phyloP scores from a whole-genome alignment of 2,888 invertebrate genomes.

The Alloplasta piceator region DNA sequence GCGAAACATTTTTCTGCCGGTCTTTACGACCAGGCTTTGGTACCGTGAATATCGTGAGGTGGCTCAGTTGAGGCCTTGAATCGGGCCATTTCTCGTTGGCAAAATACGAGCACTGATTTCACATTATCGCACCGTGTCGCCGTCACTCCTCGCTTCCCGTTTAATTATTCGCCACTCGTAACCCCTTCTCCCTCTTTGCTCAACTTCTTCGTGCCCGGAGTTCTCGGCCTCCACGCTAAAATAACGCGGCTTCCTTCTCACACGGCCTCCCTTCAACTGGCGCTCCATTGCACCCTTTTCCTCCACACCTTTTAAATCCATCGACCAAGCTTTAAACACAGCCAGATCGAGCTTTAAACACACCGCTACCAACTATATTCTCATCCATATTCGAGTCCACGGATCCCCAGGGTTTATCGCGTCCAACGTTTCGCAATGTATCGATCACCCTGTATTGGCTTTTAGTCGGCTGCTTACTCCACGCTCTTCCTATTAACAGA shows the following conservation, averaged over 20 bases:
- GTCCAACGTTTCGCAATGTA: constrained; percentile 62
- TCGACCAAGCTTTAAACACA: constrained; percentile 20
- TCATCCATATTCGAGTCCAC: constrained; percentile 60
- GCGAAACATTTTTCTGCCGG: neutral
- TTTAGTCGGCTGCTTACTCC: too few species aligned
- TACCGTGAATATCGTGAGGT: constrained; percentile 46
- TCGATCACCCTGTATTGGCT: too few species aligned
- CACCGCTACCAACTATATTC: constrained; percentile 16
- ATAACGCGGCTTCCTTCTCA: constrained; percentile 33
- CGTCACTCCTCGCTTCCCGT: constrained; percentile 71
- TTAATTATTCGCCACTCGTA: constrained; percentile 73
- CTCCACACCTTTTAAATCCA: constrained; percentile 22
- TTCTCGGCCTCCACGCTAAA: constrained; percentile 12
- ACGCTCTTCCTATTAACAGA: too few species aligned
- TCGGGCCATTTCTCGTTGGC: constrained; percentile 69
- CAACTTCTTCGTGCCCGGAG: too few species aligned
- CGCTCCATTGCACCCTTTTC: constrained; percentile 7
- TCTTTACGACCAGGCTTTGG: neutral
- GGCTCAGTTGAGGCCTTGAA: constrained; percentile 57
- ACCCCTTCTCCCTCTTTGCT: neutral
- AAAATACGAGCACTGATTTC: constrained; percentile 75
- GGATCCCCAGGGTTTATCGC: constrained; percentile 71
- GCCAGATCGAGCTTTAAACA: constrained; percentile 6
- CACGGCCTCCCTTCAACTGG: constrained; percentile 4
- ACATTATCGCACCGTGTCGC: constrained; percentile 74